Percentiles rank a stretch among this genome's conserved stretches.
Conservation (phyloP, 2,113 vertebrate genomes). For the Callocephalon fimbriatum region DNA sequence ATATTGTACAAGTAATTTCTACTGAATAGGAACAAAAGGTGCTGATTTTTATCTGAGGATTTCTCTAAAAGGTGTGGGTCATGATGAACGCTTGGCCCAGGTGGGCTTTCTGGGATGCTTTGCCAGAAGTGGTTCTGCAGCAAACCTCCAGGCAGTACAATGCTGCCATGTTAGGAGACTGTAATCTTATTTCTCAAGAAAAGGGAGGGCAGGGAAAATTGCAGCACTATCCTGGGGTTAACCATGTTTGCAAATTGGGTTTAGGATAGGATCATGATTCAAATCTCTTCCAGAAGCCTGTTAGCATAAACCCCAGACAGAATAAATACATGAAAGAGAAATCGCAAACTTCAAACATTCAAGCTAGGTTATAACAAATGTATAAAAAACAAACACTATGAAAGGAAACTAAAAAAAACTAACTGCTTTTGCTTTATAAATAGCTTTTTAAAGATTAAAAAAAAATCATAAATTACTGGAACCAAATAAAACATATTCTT, state of each 20-base stretch:
- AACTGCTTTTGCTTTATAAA: not conserved
- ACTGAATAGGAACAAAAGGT: not conserved
- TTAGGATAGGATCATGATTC: not conserved
- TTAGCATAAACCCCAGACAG: not conserved
- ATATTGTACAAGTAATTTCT: not conserved
- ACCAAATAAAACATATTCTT: slow-evolving; percentile 53
- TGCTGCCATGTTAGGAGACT: not conserved
- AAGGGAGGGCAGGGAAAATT: not conserved
- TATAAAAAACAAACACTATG: not conserved
- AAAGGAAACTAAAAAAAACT: not conserved
- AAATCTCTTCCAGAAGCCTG: not conserved
- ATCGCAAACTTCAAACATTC: not conserved
- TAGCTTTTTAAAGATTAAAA: not conserved
- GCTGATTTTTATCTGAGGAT: not conserved
- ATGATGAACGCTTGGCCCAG: not conserved
- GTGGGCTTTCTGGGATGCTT: rapidly evolving
- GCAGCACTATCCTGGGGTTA: not conserved
- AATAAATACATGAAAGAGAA: not conserved
- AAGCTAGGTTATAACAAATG: not conserved
- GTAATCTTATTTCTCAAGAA: not conserved
- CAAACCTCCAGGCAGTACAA: not conserved
- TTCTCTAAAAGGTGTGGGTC: not conserved
- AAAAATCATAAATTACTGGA: not conserved
- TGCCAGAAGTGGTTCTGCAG: rapidly evolving
- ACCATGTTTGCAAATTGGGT: not conserved